Base-by-base conservation (phyloP, 2,888 invertebrate species). In the Cyrtodaria siliqua region DNA sequence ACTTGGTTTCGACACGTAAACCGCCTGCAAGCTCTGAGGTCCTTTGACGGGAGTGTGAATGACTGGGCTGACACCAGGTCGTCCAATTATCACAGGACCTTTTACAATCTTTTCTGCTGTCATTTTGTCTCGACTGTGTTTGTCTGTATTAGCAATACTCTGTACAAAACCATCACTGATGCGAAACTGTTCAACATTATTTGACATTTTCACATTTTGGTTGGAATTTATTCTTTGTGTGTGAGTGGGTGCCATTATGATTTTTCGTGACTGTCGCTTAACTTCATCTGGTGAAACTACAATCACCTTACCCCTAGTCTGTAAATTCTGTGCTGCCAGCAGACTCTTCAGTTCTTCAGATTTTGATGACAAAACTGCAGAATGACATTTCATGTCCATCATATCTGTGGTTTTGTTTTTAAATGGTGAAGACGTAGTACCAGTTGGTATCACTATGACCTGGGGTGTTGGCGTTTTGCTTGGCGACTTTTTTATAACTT, bases 181-280 rank as follows among this genome's bases (percentile, higher is more conserved):
- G 6, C 44, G 16, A 18, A 44, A 44, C 44, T 44, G 44, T 18
- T 44, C 44, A 44, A 20, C 44, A 44, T 44, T 44, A 16, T 6
- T 20, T 6, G n/a, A 4, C 20, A 44, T 14, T 3, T 18, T 53
- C 9, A 27, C 27, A 3, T 29, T 53, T 53, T 27, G 24, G 27
- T 26, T 26, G 12, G 27, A 16, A 8, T 27, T 16, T n/a, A 8
- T 29, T n/a, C 18, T 53, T 1, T 14, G n/a, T 27, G 29, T 29
- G n/a, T 53, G 53, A 16, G 53, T 53, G 24, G 53, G 53, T 27
- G 53, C 9, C n/a, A 53, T 26, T 16, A 53, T 12, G 8, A 53
- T 53, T 27, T 27, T 53, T 26, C 53, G 20, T 27, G 26, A 16
- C 27, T 53, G 24, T 27, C 3, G 24, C 2, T 27, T 53, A 14